Evolutionary conservation across 2,888 invertebrate species (phyloP).

Genomic region (Cryptophagus acutangulus): DNA sequence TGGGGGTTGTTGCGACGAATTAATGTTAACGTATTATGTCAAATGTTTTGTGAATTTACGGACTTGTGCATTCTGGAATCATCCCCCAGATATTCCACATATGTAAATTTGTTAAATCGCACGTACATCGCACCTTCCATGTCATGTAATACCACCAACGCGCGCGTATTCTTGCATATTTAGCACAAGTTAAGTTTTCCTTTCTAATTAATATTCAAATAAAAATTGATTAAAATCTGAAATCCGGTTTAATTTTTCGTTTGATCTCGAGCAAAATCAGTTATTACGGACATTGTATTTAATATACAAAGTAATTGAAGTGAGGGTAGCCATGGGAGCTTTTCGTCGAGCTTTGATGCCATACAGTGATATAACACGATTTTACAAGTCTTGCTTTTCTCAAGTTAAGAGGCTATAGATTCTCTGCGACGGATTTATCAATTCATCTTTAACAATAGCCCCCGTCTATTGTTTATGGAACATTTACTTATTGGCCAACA

Average conservation of each 20-base stretch:
- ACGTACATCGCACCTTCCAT: no score
- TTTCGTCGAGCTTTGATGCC: slow-evolving; percentile 39
- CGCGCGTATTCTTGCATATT: slow-evolving; percentile 1
- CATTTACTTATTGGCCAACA: background rate
- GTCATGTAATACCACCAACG: slow-evolving; percentile 10
- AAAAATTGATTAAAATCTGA: no score
- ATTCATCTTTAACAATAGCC: background rate
- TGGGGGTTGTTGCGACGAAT: no score
- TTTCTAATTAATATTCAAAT: no score
- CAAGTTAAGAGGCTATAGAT: background rate
- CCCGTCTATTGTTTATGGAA: slow-evolving; percentile 3
- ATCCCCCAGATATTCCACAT: slow-evolving; percentile 22
- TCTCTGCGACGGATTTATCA: background rate
- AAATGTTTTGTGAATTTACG: slow-evolving; percentile 32
- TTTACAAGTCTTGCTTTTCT: slow-evolving; percentile 20
- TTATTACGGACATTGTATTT: no score
- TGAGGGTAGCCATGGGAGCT: slow-evolving; percentile 29
- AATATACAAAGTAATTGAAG: slow-evolving; percentile 40
- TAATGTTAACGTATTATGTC: slow-evolving; percentile 25
- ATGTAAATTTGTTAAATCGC: slow-evolving; percentile 27
- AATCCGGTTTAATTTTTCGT: no score
- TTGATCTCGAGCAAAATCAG: no score
- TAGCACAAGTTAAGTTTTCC: no score
- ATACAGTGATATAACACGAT: slow-evolving; percentile 39
- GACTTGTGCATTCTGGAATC: slow-evolving; percentile 20